Percentiles rank a stretch among this genome's conserved stretches.
Conservation (phyloP, 2,888 invertebrate species). For the Athrips mouffetella region DNA sequence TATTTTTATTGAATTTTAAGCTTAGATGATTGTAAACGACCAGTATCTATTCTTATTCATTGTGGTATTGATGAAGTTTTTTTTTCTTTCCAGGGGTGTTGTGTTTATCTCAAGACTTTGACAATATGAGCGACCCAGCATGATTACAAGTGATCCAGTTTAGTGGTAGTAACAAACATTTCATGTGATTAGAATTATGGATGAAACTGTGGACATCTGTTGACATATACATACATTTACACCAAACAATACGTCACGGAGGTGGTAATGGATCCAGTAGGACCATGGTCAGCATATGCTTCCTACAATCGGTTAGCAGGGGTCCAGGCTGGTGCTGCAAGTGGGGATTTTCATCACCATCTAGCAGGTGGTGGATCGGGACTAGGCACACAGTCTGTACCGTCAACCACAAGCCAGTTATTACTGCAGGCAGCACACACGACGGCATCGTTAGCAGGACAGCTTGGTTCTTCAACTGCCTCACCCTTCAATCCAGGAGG, state of each 20-base stretch:
- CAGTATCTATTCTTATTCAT: conserved; percentile 20
- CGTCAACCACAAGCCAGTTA: conserved; percentile 82
- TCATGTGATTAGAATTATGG: conserved; percentile 69
- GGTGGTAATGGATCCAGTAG: conserved; percentile 91
- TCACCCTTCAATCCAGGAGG: conserved; percentile 84
- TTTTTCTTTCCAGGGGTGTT: conserved; percentile 68
- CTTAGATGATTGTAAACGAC: conserved; percentile 26
- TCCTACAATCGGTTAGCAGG: conserved; percentile 90
- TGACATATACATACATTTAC: conserved; percentile 69
- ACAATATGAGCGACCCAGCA: conserved; percentile 38
- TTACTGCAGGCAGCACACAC: conserved; percentile 82
- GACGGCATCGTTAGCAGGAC: conserved; percentile 79
- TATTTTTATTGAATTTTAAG: neutral
- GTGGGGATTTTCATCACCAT: conserved; percentile 83
- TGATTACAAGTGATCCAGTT: conserved; percentile 56
- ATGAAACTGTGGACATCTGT: conserved; percentile 75
- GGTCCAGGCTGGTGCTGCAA: conserved; percentile 82
- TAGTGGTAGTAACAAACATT: conserved; percentile 55
- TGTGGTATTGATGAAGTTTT: conserved; percentile 38
- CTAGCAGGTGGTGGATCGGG: conserved; percentile 79
- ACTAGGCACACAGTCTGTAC: conserved; percentile 74
- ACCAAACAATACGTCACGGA: conserved; percentile 62
- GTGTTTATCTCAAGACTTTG: conserved; percentile 47
- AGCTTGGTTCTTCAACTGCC: conserved; percentile 80
- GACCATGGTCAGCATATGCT: conserved; percentile 91